Conservation (phyloP, 2,797 vertebrate genomes). For the Megalops cyprinoides region DNA sequence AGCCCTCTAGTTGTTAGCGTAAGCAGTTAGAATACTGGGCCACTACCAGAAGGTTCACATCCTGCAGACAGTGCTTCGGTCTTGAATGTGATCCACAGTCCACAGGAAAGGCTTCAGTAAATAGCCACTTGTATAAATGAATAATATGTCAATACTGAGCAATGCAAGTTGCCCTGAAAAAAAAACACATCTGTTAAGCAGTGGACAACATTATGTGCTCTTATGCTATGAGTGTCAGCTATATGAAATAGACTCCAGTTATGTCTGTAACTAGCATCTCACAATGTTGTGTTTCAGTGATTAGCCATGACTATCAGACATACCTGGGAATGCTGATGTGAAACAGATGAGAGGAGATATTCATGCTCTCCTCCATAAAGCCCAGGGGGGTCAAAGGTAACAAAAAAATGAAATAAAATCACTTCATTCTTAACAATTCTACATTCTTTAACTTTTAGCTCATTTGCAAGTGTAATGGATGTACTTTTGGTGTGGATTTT, state of each 20-base stretch:
- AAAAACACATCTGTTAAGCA: background rate
- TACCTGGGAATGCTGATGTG: constrained; percentile 82
- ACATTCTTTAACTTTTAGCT: constrained; percentile 3
- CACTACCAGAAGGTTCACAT: background rate
- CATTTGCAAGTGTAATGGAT: constrained; percentile 18
- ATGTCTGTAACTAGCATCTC: background rate
- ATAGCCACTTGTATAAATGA: background rate
- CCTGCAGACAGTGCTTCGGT: no score
- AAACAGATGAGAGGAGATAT: constrained; percentile 78
- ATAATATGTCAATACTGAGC: background rate
- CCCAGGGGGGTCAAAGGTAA: constrained; percentile 83
- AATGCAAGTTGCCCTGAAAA: background rate
- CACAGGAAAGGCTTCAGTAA: background rate
- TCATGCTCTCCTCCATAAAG: constrained; percentile 78
- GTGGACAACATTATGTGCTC: background rate
- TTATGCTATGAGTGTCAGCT: no score
- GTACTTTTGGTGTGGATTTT: constrained; percentile 20
- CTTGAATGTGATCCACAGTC: background rate
- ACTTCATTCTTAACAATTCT: background rate
- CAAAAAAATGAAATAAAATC: constrained; percentile 29
- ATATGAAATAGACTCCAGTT: background rate
- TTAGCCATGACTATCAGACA: constrained; percentile 83
- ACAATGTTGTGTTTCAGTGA: constrained; percentile 63
- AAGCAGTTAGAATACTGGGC: background rate
- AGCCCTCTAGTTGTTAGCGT: background rate